Evolutionary conservation across 1,140 invertebrate species (phyloP).

Genomic region (Copidosoma floridanum): DNA sequence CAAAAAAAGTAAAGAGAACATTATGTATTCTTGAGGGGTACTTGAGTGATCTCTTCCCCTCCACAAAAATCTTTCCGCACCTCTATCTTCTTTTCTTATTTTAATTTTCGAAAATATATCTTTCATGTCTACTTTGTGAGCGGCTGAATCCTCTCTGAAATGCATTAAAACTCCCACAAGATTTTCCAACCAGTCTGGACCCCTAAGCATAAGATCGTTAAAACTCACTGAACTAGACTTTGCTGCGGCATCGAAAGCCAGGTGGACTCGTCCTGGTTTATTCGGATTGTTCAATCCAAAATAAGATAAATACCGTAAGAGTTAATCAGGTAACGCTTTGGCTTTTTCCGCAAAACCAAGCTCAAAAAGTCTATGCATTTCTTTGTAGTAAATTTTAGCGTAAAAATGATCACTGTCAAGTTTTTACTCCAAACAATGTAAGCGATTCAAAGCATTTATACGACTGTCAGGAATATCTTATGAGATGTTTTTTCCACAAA

Average conservation of each 20-base stretch:
- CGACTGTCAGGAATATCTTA: conserved; percentile 4
- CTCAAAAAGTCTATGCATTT: conserved; percentile 5
- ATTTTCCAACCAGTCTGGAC: background rate
- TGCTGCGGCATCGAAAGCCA: background rate
- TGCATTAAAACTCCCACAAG: background rate
- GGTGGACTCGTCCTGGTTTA: background rate
- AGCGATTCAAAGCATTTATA: background rate
- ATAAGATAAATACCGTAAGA: background rate
- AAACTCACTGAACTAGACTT: background rate
- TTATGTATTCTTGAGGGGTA: background rate
- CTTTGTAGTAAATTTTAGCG: background rate
- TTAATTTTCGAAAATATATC: no score
- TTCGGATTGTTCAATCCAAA: background rate
- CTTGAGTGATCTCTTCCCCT: no score
- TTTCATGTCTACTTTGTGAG: no score
- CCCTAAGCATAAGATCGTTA: background rate
- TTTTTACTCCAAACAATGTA: conserved; percentile 15
- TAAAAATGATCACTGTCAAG: background rate
- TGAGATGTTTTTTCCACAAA: conserved; percentile 7
- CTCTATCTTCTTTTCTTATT: no score
- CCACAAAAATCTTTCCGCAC: no score
- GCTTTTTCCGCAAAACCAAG: no score
- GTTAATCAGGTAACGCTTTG: no score
- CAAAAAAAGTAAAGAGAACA: background rate
- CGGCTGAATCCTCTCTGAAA: background rate